A percentile compares a stretch with the other conserved stretches of the same genome.
phyloP scores from a whole-genome alignment of 1,140 invertebrate genomes.

The Euwallacea fornicatus region DNA sequence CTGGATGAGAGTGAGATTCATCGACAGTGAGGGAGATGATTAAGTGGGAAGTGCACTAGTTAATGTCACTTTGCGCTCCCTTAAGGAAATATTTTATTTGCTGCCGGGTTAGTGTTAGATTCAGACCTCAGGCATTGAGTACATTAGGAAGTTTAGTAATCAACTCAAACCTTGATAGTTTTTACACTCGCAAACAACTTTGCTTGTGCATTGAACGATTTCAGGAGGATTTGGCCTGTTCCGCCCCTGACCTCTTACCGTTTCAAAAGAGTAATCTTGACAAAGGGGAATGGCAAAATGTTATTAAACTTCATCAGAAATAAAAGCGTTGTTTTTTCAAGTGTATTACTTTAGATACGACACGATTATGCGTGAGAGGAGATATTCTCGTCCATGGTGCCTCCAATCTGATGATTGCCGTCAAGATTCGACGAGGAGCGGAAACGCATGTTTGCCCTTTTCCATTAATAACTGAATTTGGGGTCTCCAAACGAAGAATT shows the following conservation, averaged over 20 bases:
- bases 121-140: no score
- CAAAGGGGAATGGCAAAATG: conserved; percentile 41
- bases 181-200: no score
- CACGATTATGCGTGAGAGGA: conserved; percentile 50
- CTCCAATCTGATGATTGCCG: conserved; percentile 53
- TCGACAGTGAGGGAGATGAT: conserved; percentile 28
- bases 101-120: no score
- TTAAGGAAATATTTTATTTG: no score
- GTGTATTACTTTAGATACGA: conserved; percentile 47
- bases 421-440: conserved; percentile 35
- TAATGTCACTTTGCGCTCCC: no score
- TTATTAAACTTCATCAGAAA: conserved; percentile 44
- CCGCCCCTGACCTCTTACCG: conserved; percentile 16
- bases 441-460: conserved; percentile 38
- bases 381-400: conserved; percentile 30
- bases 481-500: conserved; percentile 19
- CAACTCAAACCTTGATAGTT: no score
- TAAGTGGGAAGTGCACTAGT: not conserved
- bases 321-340: conserved; percentile 45
- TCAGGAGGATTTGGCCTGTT: not conserved
- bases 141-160: no score
- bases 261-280: conserved; percentile 32
- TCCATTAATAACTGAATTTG: conserved; percentile 25
- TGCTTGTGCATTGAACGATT: no score
- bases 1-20: conserved; percentile 36